Evolutionary conservation across 2,113 vertebrate genomes (phyloP), one percentile per base, ranked within the genome.

Genomic region (Bettongia penicillata): DNA sequence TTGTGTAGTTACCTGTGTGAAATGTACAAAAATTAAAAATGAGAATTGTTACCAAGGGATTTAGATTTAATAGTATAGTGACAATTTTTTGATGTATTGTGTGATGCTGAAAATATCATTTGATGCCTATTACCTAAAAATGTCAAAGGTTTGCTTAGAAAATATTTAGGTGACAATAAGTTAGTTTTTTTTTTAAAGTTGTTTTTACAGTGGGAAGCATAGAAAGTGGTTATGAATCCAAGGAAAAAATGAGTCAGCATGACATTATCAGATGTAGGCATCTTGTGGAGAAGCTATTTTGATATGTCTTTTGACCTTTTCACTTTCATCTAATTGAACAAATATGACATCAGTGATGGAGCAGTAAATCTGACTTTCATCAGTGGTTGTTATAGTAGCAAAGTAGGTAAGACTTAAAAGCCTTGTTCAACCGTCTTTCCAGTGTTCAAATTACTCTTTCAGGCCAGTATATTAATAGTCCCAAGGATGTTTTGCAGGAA

Each of bases 311-410:
- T 96, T 98, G 97, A 98, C 98, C 98, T 98, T 98, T 98, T 97
- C 97, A 95, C 90, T 96, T 98, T 97, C 97, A 96, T 97, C 98
- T 98, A 98, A 97, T 98, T 98, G 97, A 98, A 94, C 96, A 95
- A 96, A 96, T 95, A 92, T 97, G 98, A 97, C 97, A 97, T 94
- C 43, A 97, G 95, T 97, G 96, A 92, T 97, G 94, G 96, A 84
- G 97, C 96, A 98, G 97, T 98, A 98, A 98, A 98, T 97, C 95
- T 0, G 16, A 92, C 95, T 99, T 98, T 97, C 96, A 98, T 98
- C 97, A 98, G 23, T 98, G 97, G 97, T 98, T 98, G 96, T 98
- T 98, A 97, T 98, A 98, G 98, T 98, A 94, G 98, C 95, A 97
- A 97, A 96, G 77, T 97, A 98, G 97, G 95, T 97, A 96, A 97